A percentile compares a stretch with the other conserved stretches of the same genome.
Conservation (phyloP, 2,113 vertebrate species). For the Anhinga rufa region DNA sequence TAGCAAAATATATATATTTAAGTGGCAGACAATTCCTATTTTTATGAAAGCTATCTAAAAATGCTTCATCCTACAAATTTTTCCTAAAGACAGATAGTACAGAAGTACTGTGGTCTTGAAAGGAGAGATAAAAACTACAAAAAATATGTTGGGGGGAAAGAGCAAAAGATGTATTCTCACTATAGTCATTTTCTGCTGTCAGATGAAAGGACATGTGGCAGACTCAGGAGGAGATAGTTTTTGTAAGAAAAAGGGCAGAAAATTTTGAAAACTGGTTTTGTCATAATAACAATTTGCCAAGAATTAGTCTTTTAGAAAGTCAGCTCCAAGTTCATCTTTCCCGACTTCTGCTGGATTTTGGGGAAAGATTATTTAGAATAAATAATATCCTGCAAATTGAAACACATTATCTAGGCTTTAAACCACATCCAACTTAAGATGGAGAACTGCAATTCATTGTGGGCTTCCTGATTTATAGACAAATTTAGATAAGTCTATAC, state of each 20-base stretch:
- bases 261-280: slow-evolving; percentile 16
- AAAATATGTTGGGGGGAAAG: not conserved
- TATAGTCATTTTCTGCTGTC: not conserved
- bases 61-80: not conserved
- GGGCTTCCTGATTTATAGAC: not conserved
- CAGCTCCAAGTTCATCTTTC: not conserved
- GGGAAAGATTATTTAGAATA: not conserved
- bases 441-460: not conserved
- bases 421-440: not conserved
- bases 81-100: not conserved
- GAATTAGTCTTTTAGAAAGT: not conserved
- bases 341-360: not conserved
- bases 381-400: not conserved
- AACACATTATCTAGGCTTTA: not conserved
- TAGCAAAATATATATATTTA: not conserved
- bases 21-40: not conserved
- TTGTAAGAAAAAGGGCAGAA: not conserved
- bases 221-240: not conserved
- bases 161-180: not conserved
- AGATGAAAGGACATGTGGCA: not conserved
- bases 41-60: not conserved
- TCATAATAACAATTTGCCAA: not conserved
- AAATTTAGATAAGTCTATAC: not conserved
- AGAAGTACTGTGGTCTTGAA: not conserved
- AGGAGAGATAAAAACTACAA: not conserved